These are phyloP conservation scores for Cydia fagiglandana DNA, from an alignment of 1,140 invertebrate species.

Conservation along the genomic window DNA sequence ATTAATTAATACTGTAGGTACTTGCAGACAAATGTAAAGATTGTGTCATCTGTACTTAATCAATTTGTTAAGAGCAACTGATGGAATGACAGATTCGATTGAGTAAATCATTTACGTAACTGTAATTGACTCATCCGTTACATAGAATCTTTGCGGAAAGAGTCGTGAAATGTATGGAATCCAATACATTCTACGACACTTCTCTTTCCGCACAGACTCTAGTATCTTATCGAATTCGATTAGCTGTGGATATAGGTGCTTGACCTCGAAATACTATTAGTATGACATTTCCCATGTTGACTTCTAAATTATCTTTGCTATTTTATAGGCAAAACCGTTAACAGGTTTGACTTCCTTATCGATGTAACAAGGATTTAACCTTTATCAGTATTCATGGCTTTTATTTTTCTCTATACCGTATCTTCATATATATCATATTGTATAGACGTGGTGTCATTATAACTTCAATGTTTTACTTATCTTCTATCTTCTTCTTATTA, in stretches of 20 bases:
- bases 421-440: not conserved
- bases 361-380: constrained; percentile 2
- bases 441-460: not conserved
- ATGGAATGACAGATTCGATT: constrained; percentile 14
- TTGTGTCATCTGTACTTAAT: too few relatives aligned
- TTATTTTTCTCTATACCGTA: not conserved
- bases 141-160: not conserved
- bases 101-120: constrained; percentile 4
- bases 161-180: too few relatives aligned
- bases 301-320: constrained; percentile 7
- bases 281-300: constrained; percentile 1
- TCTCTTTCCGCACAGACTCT: too few relatives aligned
- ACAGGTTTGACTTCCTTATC: constrained; percentile 25
- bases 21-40: too few relatives aligned
- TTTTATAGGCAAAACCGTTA: constrained; percentile 19
- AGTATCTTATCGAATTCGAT: not conserved
- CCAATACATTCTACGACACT: too few relatives aligned
- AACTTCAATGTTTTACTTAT: constrained; percentile 7
- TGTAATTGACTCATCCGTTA: not conserved
- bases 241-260: not conserved
- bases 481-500: not conserved
- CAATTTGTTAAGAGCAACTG: not conserved
- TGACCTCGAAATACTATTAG: constrained; percentile 17
- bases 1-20: too few relatives aligned
- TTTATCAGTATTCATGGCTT: constrained; percentile 7